phyloP scores from a whole-genome alignment of 2,888 invertebrate species.

The Sarcophaga rosellei region DNA sequence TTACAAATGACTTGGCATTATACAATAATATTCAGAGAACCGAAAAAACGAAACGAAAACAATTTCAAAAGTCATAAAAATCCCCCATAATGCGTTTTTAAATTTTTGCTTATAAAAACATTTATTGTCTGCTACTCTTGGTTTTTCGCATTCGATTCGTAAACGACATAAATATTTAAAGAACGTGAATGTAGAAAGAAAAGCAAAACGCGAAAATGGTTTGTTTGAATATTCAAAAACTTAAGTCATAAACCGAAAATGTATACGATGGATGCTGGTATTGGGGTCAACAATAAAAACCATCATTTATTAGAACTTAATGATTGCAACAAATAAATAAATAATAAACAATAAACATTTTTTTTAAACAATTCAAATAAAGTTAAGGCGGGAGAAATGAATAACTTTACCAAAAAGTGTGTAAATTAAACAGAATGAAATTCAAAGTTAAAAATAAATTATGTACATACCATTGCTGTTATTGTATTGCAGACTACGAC shows the following conservation, averaged over 20 bases:
- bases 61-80: conserved; percentile 55
- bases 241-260: conserved; percentile 24
- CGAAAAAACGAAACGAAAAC: conserved; percentile 6
- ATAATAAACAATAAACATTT: neutral
- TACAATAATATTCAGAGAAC: neutral
- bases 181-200: neutral
- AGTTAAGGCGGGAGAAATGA: too few relatives aligned
- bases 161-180: conserved; percentile 19
- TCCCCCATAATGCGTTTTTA: conserved; percentile 53
- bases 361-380: too few relatives aligned
- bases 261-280: neutral
- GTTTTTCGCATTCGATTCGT: neutral
- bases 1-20: conserved; percentile 29
- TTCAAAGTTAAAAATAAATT: too few relatives aligned
- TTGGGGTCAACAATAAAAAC: neutral
- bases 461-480: too few relatives aligned
- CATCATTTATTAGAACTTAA: neutral
- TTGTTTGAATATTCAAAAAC: conserved; percentile 9
- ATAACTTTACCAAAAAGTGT: too few relatives aligned
- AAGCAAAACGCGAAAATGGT: neutral
- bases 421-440: too few relatives aligned
- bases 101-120: conserved; percentile 51
- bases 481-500: too few relatives aligned
- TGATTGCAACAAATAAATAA: neutral
- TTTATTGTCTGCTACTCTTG: conserved; percentile 1